phyloP scores from a whole-genome alignment of 2,888 invertebrate genomes.

The Eupelmus urozonus region DNA sequence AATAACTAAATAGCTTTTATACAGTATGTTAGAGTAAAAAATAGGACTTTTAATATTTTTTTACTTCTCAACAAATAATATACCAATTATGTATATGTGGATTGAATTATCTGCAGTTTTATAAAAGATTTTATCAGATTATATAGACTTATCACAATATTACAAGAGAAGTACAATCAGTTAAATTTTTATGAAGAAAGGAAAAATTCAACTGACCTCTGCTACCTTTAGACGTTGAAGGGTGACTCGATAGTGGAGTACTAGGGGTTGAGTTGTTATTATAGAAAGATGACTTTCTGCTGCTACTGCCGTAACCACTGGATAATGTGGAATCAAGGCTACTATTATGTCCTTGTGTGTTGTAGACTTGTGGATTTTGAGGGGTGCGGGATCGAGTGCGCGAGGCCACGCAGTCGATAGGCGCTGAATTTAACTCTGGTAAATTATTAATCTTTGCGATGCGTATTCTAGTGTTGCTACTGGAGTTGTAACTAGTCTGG shows the following conservation, averaged over 20 bases:
- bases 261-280: conserved; percentile 66
- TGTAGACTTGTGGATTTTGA: conserved; percentile 70
- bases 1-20: not conserved
- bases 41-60: not conserved
- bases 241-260: conserved; percentile 71
- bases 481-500: conserved; percentile 67
- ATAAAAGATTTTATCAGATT: too few relatives aligned
- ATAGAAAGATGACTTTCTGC: conserved; percentile 66
- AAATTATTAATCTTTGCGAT: conserved; percentile 67
- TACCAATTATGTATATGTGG: too few relatives aligned
- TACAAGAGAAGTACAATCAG: conserved; percentile 12
- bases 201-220: conserved; percentile 71
- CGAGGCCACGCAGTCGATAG: conserved; percentile 74
- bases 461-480: conserved; percentile 69
- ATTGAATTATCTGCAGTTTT: too few relatives aligned
- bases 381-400: conserved; percentile 74
- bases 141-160: conserved; percentile 34
- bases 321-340: conserved; percentile 68
- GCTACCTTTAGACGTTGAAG: conserved; percentile 74
- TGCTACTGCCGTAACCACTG: conserved; percentile 65
- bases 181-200: conserved; percentile 30
- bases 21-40: not conserved
- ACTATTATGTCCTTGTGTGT: conserved; percentile 65
- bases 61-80: not conserved
- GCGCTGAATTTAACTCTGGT: conserved; percentile 71